Evolutionary conservation across 2,797 vertebrate species (phyloP).

Genomic region (Hipposideros larvatus): DNA sequence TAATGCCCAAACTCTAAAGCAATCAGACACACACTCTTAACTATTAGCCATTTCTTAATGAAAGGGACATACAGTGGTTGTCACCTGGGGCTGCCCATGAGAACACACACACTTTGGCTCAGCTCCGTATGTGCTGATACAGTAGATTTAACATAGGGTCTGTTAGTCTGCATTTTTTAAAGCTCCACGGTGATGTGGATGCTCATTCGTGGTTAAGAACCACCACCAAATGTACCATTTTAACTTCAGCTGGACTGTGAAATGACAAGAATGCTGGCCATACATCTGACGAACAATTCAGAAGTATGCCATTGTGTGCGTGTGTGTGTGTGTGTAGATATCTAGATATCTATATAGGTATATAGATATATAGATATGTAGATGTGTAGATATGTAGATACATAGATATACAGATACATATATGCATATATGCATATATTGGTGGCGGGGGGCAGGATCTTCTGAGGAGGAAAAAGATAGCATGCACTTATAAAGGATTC

Average conservation of each 20-base stretch:
- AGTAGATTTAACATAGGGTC: neutral
- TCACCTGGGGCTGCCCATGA: neutral
- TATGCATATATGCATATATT: too few species aligned
- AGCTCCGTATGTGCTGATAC: neutral
- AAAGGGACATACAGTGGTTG: neutral
- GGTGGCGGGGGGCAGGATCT: neutral
- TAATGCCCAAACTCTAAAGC: neutral
- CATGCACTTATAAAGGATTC: neutral
- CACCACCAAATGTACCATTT: neutral
- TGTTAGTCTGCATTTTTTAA: neutral
- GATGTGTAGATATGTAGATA: too few species aligned
- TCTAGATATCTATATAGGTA: too few species aligned
- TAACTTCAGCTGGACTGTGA: slow-evolving; percentile 64
- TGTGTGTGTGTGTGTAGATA: too few species aligned
- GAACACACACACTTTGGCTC: neutral
- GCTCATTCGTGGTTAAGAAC: neutral
- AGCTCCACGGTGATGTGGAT: neutral
- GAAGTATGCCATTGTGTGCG: neutral
- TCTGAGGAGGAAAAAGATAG: slow-evolving; percentile 13
- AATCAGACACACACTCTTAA: neutral
- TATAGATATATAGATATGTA: too few species aligned
- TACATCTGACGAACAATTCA: slow-evolving; percentile 48
- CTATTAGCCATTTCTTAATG: neutral
- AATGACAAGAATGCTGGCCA: neutral
- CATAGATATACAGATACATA: too few species aligned